These are phyloP conservation scores for Tetramorium alpestre DNA, from an alignment of 1,140 invertebrate species.

Conservation along the genomic window DNA sequence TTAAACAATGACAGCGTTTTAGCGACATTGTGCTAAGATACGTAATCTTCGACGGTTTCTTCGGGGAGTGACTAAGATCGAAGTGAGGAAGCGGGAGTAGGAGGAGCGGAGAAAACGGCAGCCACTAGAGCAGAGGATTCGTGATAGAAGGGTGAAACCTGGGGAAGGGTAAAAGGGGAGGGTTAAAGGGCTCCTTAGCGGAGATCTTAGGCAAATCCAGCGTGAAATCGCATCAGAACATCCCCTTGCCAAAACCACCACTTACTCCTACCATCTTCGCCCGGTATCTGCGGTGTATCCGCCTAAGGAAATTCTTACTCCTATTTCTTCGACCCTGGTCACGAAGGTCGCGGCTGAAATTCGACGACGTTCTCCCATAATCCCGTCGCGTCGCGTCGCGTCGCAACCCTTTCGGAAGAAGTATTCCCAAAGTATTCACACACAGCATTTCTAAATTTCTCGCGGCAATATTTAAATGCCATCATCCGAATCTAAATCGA, in stretches of 20 bases:
- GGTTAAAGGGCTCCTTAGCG: conserved; percentile 85
- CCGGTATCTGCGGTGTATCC: conserved; percentile 66
- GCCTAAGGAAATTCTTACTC: conserved; percentile 70
- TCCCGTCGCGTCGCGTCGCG: too few relatives aligned
- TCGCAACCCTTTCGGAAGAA: neutral
- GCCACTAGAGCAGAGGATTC: conserved; percentile 65
- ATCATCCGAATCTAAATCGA: neutral
- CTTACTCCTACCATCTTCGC: conserved; percentile 81
- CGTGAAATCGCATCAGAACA: conserved; percentile 85
- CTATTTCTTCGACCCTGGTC: conserved; percentile 42
- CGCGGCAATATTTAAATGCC: neutral
- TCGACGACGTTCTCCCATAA: neutral
- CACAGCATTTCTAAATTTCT: too few relatives aligned
- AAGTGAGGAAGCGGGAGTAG: conserved; percentile 39
- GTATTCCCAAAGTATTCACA: too few relatives aligned
- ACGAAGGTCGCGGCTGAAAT: conserved; percentile 40
- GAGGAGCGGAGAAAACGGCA: conserved; percentile 60
- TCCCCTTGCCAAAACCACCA: conserved; percentile 84
- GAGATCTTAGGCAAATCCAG: conserved; percentile 86
- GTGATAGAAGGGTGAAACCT: conserved; percentile 72
- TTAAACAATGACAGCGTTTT: conserved; percentile 72
- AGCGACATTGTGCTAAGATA: conserved; percentile 69
- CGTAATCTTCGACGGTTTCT: conserved; percentile 70
- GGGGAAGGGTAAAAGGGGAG: conserved; percentile 72
- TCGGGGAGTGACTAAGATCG: conserved; percentile 65